Evolutionary conservation across 2,888 invertebrate genomes (phyloP).

Genomic region (Parelbella ahira): DNA sequence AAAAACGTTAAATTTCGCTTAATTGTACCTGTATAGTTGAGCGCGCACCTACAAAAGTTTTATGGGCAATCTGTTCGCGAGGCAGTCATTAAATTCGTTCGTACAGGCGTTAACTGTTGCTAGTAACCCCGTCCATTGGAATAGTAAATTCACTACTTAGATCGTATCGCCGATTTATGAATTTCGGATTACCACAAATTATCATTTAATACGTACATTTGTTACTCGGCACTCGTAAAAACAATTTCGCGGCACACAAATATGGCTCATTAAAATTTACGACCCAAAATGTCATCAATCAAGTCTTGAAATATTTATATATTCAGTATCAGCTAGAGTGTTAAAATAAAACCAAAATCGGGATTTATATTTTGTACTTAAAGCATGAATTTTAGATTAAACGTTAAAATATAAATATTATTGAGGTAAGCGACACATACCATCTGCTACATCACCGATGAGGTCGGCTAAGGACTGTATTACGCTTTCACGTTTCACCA

Average conservation of each 20-base stretch:
- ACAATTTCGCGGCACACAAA: slow-evolving; percentile 13
- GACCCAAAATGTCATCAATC: slow-evolving; percentile 3
- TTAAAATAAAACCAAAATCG: too few species aligned
- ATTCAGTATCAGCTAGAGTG: too few species aligned
- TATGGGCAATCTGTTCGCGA: slow-evolving; percentile 18
- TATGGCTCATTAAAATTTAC: slow-evolving; percentile 8
- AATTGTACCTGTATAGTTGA: slow-evolving; percentile 11
- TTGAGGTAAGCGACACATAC: too few species aligned
- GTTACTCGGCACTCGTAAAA: slow-evolving; percentile 10
- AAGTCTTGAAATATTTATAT: too few species aligned
- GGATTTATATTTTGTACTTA: too few species aligned
- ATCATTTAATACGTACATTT: slow-evolving; percentile 20
- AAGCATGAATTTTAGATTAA: too few species aligned
- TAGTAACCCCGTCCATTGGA: slow-evolving; percentile 8
- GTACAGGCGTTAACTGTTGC: slow-evolving; percentile 21
- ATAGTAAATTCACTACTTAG: slow-evolving; percentile 21
- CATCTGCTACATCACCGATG: too few species aligned
- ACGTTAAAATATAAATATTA: too few species aligned
- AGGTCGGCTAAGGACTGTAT: too few species aligned
- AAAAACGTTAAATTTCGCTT: slow-evolving; percentile 15
- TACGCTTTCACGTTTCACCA: too few species aligned
- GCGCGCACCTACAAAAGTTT: slow-evolving; percentile 22
- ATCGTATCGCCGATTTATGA: slow-evolving; percentile 18
- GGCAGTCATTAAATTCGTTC: slow-evolving; percentile 23
- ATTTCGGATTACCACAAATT: slow-evolving; percentile 19